Evolutionary conservation across 1,140 invertebrate genomes (phyloP), one percentile per base, ranked within the genome.

Genomic region (Holotrichia oblita): DNA sequence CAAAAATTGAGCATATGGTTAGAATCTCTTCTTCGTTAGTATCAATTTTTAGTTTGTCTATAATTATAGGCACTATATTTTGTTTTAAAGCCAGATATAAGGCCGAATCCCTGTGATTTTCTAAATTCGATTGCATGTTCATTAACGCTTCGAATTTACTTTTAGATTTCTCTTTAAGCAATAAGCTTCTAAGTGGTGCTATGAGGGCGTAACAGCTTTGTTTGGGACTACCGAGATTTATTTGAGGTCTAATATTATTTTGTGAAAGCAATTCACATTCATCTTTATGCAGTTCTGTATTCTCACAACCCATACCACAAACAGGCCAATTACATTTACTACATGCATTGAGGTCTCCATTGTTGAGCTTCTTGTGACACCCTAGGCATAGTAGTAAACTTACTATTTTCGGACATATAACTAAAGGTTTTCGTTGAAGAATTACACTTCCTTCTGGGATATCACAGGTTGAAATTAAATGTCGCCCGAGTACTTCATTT

Each of bases 401-500:
- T 79, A 87, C 83, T 41, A 85, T 88, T 81, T 89, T 87, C 6
- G 93, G 92, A 0, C 93, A 93, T 40, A 90, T 83, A 14, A 94
- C 87, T 2, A 94, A 82, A 0, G 93, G 91, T 59, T 85, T 87
- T 84, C 95, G 93, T 0, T 89, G 86, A 81, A 93, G 93, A 12
- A 95, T 90, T 40, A 93, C 82, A 85, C 94, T 93, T 27, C 93
- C 92, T 6, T 87, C 80, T 17, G 85, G 81, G 12, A 94, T 92
- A 80, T 93, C 89, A 44, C 90, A 86, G 0, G 84, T 89, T 0
- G 93, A 92, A 77, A 94, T 89, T 9, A 94, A 79, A 12, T 93
- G 93, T 6, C 92, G 89, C 0, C 93, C 93, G 40, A 92, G 80
- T 3, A 86, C 83, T 14, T 88, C 85, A 73, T 89, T 89, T 77